phyloP scores from a whole-genome alignment of 1,140 invertebrate species.

The Drosophila azteca region DNA sequence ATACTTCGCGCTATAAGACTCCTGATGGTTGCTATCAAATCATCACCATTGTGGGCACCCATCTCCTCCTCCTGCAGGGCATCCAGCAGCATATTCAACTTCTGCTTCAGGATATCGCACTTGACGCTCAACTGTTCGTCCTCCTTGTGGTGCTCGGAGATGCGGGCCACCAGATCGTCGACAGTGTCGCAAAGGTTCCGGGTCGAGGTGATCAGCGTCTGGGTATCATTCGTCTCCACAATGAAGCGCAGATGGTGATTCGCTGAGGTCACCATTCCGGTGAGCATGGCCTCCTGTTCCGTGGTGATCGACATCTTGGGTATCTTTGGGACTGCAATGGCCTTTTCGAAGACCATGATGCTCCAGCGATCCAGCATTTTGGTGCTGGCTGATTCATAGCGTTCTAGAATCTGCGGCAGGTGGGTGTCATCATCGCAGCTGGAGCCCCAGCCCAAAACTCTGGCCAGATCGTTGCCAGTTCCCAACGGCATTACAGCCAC shows the following conservation, averaged over 20 bases:
- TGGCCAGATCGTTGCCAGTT: constrained; percentile 97
- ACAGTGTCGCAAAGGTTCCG: constrained; percentile 93
- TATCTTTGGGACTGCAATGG: constrained; percentile 86
- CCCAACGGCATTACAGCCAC: constrained; percentile 96
- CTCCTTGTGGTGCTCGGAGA: constrained; percentile 86
- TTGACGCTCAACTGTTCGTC: constrained; percentile 88
- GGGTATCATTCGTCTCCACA: constrained; percentile 92
- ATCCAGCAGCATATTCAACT: constrained; percentile 90
- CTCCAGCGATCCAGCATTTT: constrained; percentile 98
- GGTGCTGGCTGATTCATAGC: constrained; percentile 96
- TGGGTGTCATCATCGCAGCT: constrained; percentile 98
- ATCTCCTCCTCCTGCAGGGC: constrained; percentile 88
- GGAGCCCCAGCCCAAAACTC: constrained; percentile 97
- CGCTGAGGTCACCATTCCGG: constrained; percentile 91
- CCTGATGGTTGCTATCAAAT: constrained; percentile 72
- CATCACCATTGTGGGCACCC: constrained; percentile 72
- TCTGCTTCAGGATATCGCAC: constrained; percentile 90
- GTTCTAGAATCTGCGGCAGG: constrained; percentile 94
- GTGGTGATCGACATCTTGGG: constrained; percentile 86
- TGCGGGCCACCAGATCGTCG: constrained; percentile 89
- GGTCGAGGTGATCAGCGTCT: constrained; percentile 89
- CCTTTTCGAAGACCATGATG: constrained; percentile 94
- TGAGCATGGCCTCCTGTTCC: constrained; percentile 85
- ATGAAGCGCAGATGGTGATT: constrained; percentile 93
- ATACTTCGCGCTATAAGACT: constrained; percentile 67